Percentiles rank a stretch among this genome's conserved stretches.
phyloP scores from a whole-genome alignment of 2,113 vertebrate species.

The Pollachius pollachius region DNA sequence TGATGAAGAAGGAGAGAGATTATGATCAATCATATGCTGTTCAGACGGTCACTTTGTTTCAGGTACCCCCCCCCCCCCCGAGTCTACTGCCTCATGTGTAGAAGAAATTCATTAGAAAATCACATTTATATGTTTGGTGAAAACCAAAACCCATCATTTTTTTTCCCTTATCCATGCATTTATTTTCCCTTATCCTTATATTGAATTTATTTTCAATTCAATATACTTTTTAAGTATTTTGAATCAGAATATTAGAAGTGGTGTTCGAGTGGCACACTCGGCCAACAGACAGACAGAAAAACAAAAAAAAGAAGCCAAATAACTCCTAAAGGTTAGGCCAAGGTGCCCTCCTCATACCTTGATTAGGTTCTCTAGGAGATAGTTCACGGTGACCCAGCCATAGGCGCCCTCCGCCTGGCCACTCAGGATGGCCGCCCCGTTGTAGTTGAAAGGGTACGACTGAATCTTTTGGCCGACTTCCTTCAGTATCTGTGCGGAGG shows the following conservation, averaged over 20 bases:
- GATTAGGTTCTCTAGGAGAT: constrained; percentile 83
- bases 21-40: background rate
- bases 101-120: too few relatives aligned
- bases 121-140: too few relatives aligned
- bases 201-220: background rate
- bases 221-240: background rate
- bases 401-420: constrained; percentile 82
- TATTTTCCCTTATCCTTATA: too few relatives aligned
- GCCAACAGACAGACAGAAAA: background rate
- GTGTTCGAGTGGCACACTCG: too few relatives aligned
- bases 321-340: background rate
- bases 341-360: constrained; percentile 64
- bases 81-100: too few relatives aligned
- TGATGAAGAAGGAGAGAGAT: constrained; percentile 43
- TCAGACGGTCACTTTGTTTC: too few relatives aligned
- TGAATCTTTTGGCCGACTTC: constrained; percentile 73
- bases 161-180: too few relatives aligned
- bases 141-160: background rate
- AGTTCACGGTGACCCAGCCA: constrained; percentile 89
- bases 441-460: constrained; percentile 78
- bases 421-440: constrained; percentile 75
- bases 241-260: too few relatives aligned
- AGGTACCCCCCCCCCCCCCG: too few relatives aligned
- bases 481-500: constrained; percentile 65
- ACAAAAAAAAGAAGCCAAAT: background rate